A percentile compares a stretch with the other conserved stretches of the same genome.
phyloP scores from a whole-genome alignment of 2,113 vertebrate species.

The Pimephales promelas region DNA sequence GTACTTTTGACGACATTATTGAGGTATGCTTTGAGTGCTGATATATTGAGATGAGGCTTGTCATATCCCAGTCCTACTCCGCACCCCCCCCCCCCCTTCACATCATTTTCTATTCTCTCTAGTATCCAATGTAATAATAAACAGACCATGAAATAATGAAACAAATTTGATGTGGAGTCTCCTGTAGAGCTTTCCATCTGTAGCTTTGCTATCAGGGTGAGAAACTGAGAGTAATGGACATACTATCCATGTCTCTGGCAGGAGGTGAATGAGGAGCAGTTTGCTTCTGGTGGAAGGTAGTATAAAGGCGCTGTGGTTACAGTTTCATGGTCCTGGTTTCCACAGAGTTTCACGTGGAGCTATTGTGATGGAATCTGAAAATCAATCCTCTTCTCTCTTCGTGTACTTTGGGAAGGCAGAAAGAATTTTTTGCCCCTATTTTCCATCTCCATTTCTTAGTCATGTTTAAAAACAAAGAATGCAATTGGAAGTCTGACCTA shows the following conservation, averaged over 20 bases:
- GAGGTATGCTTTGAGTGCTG: neutral
- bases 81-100: too few relatives aligned
- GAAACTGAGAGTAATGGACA: slow-evolving; percentile 14
- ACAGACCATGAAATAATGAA: neutral
- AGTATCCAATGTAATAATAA: slow-evolving; percentile 2
- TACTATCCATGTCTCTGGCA: slow-evolving; percentile 18
- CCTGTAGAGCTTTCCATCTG: neutral
- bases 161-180: neutral
- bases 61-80: neutral
- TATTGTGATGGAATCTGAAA: slow-evolving; percentile 33
- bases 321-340: slow-evolving; percentile 15
- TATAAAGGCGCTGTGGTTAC: slow-evolving; percentile 3
- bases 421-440: neutral
- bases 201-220: neutral
- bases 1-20: too few relatives aligned
- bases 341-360: slow-evolving; percentile 26
- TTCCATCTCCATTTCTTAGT: neutral
- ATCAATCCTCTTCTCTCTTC: neutral
- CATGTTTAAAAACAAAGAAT: neutral
- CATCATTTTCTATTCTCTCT: neutral
- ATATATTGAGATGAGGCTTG: neutral
- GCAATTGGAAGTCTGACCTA: neutral
- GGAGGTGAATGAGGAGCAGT: neutral
- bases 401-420: neutral
- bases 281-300: neutral